phyloP scores from a whole-genome alignment of 2,888 invertebrate species.

The Lepidocyrtinus sp. region DNA sequence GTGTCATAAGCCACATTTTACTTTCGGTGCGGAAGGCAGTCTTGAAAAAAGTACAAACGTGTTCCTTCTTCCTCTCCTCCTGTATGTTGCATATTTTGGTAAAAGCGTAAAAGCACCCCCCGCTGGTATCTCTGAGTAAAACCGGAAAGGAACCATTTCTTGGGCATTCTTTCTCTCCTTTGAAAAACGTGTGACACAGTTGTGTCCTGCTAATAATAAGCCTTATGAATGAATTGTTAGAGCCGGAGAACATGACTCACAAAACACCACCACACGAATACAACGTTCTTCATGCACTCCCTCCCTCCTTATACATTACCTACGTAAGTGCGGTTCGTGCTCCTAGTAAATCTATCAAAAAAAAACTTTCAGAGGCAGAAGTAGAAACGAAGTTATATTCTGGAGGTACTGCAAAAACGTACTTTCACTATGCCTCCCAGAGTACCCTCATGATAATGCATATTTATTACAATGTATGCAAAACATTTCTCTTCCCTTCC shows the following conservation, averaged over 20 bases:
- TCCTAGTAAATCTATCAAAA: neutral
- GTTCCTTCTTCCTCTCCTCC: conserved; percentile 7
- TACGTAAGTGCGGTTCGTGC: too few species aligned
- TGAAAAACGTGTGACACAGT: conserved; percentile 52
- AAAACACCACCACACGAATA: too few species aligned
- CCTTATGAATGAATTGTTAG: neutral
- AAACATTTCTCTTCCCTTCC: neutral
- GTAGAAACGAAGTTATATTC: too few species aligned
- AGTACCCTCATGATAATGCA: too few species aligned
- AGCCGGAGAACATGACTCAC: neutral
- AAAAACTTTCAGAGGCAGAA: too few species aligned
- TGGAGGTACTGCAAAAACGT: too few species aligned
- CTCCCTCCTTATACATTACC: too few species aligned
- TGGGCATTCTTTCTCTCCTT: conserved; percentile 34
- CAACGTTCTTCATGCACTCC: too few species aligned
- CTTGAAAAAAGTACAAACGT: too few species aligned
- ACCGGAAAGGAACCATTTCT: conserved; percentile 51
- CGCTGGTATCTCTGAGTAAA: conserved; percentile 50
- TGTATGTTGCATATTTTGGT: conserved; percentile 9
- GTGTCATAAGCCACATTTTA: neutral
- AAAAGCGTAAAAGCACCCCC: conserved; percentile 46
- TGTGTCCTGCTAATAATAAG: conserved; percentile 28
- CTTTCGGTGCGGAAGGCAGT: neutral
- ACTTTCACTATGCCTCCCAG: too few species aligned
- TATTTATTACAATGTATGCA: neutral